Percentiles rank a stretch among this genome's conserved stretches.
These are phyloP conservation scores for Rhinophrynus dorsalis DNA, from an alignment of 2,797 vertebrate genomes.

Conservation along the genomic window DNA sequence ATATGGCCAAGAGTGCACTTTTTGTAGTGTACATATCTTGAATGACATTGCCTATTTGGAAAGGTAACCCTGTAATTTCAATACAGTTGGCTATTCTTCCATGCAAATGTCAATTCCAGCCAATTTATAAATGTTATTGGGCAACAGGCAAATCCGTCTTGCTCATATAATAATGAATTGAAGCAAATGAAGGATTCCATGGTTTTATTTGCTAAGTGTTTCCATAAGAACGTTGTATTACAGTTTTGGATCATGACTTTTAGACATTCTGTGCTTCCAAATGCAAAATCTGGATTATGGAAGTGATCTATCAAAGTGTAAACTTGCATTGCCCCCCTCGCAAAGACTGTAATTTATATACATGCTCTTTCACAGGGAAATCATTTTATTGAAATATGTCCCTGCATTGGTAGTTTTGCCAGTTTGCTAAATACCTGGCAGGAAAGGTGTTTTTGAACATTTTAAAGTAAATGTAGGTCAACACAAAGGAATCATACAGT, in stretches of 20 bases:
- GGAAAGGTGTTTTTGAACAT: slow-evolving; percentile 57
- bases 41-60: too few species aligned
- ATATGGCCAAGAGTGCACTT: too few species aligned
- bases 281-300: slow-evolving; percentile 25
- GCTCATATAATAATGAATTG: neutral
- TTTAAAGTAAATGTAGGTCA: slow-evolving; percentile 63
- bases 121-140: too few species aligned
- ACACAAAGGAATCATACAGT: slow-evolving; percentile 61
- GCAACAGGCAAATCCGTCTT: neutral
- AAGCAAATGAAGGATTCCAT: neutral
- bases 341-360: slow-evolving; percentile 28
- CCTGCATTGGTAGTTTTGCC: slow-evolving; percentile 48
- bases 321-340: slow-evolving; percentile 45
- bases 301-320: slow-evolving; percentile 10
- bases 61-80: too few species aligned
- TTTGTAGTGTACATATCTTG: too few species aligned
- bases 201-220: slow-evolving; percentile 4
- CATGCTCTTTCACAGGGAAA: slow-evolving; percentile 44
- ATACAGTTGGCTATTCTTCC: neutral
- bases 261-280: slow-evolving; percentile 21
- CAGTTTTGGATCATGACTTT: neutral
- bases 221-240: neutral
- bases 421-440: slow-evolving; percentile 56
- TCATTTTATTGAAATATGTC: slow-evolving; percentile 38
- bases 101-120: neutral